A percentile compares a stretch with the other conserved stretches of the same genome.
Evolutionary conservation across 2,888 invertebrate genomes (phyloP).

Genomic region (Aphidoletes aphidimyza): DNA sequence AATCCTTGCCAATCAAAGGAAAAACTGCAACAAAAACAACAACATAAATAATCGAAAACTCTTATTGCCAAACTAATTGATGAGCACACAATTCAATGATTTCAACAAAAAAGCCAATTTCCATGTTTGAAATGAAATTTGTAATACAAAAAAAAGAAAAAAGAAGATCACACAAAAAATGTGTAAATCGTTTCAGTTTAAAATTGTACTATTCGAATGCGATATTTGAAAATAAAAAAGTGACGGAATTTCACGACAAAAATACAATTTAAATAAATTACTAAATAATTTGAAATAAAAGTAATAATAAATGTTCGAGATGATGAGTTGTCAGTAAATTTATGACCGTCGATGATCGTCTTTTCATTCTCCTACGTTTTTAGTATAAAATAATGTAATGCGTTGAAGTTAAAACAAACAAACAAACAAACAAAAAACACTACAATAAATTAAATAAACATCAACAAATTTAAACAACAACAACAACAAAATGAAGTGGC

Average conservation of each 20-base stretch:
- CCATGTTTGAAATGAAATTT: background rate
- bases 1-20: no score
- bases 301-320: background rate
- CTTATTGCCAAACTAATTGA: background rate
- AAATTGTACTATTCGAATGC: background rate
- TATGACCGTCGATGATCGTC: background rate
- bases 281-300: background rate
- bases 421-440: background rate
- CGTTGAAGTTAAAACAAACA: background rate
- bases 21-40: background rate
- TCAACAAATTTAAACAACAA: background rate
- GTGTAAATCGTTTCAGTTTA: background rate
- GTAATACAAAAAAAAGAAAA: background rate
- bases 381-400: background rate
- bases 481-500: conserved; percentile 35
- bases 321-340: background rate
- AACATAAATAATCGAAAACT: background rate
- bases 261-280: background rate
- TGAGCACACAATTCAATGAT: conserved; percentile 24
- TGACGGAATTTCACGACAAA: background rate
- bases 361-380: conserved; percentile 28
- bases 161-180: background rate
- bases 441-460: background rate
- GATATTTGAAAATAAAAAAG: background rate
- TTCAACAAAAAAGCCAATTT: background rate